Conservation (phyloP, 2,113 vertebrate species). For the Reinhardtius hippoglossoides region DNA sequence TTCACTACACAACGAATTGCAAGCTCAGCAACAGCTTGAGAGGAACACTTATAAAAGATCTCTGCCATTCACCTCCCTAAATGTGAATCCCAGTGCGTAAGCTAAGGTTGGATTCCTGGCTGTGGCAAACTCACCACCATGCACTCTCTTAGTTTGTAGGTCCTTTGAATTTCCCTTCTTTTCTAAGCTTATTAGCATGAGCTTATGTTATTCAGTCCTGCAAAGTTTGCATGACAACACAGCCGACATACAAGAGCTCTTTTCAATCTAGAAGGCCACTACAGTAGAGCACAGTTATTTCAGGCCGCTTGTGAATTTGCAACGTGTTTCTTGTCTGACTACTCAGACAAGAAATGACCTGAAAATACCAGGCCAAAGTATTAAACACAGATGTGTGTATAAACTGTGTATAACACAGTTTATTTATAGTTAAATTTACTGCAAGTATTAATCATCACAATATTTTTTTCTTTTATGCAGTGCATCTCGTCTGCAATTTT, state of each 20-base stretch:
- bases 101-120: constrained; percentile 50
- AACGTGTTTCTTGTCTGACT: not conserved
- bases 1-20: too few relatives aligned
- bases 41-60: constrained; percentile 11
- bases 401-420: too few relatives aligned
- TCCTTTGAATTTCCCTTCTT: constrained; percentile 65
- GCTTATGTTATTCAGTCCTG: constrained; percentile 74
- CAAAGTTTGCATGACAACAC: constrained; percentile 77
- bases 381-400: not conserved
- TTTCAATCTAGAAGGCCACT: constrained; percentile 70
- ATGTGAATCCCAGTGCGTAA: constrained; percentile 39
- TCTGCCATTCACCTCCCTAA: constrained; percentile 33
- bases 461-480: too few relatives aligned
- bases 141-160: constrained; percentile 55
- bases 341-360: constrained; percentile 23
- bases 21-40: too few relatives aligned
- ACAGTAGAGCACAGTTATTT: constrained; percentile 66
- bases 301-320: constrained; percentile 56
- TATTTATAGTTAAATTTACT: too few relatives aligned
- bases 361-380: constrained; percentile 33
- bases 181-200: constrained; percentile 49
- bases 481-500: too few relatives aligned
- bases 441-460: too few relatives aligned
- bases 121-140: constrained; percentile 45
- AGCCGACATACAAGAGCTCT: constrained; percentile 71